Evolutionary conservation across 2,797 vertebrate species (phyloP).

Genomic region (Numenius phaeopus): DNA sequence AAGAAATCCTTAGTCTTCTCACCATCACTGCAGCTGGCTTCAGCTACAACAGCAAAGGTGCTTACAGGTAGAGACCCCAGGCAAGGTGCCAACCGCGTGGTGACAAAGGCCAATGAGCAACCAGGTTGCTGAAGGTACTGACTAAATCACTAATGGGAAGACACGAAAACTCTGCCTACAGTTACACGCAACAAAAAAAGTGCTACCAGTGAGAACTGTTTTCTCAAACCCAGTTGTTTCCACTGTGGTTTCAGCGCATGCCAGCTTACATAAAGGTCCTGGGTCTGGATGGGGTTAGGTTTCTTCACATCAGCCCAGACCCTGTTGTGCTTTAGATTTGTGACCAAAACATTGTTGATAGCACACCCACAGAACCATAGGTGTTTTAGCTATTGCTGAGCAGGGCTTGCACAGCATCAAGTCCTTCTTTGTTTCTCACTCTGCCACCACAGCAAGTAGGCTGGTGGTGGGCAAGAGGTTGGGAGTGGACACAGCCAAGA

Average conservation of each 20-base stretch:
- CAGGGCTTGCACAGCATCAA: neutral
- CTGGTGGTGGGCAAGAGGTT: neutral
- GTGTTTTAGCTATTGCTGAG: neutral
- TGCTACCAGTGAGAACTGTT: neutral
- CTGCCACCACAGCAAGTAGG: neutral
- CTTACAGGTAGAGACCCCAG: neutral
- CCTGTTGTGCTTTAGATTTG: neutral
- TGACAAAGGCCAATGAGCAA: neutral
- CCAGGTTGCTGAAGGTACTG: neutral
- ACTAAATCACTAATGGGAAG: neutral
- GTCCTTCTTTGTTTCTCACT: neutral
- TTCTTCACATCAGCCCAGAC: neutral
- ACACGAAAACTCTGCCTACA: neutral
- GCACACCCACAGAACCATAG: neutral
- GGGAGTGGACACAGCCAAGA: neutral
- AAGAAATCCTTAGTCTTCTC: neutral
- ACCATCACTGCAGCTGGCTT: neutral
- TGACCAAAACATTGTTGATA: neutral
- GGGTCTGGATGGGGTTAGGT: neutral
- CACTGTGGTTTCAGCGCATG: neutral
- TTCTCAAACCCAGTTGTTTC: neutral
- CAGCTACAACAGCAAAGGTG: neutral
- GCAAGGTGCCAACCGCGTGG: neutral
- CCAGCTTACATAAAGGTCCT: neutral
- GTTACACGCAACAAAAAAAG: neutral